These are phyloP conservation scores for Mirounga angustirostris DNA, from an alignment of 2,113 vertebrate species.

Conservation along the genomic window DNA sequence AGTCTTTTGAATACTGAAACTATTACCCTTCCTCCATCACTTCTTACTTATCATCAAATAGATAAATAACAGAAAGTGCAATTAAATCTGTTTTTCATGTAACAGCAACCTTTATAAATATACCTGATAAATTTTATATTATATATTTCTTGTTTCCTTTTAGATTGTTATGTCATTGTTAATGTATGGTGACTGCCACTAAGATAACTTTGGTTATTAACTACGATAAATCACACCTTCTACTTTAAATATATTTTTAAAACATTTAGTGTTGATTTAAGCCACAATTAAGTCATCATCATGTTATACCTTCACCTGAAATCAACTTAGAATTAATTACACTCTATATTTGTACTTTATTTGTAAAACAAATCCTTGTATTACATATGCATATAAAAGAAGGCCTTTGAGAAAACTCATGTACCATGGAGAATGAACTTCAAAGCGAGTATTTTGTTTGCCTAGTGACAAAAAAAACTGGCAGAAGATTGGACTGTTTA, in stretches of 20 bases:
- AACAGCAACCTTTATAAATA: background rate
- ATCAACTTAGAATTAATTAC: conserved; percentile 31
- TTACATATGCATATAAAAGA: background rate
- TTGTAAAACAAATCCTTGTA: conserved; percentile 32
- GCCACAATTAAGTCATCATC: background rate
- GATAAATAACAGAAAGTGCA: background rate
- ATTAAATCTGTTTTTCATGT: background rate
- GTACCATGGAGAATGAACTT: background rate
- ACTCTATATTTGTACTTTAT: background rate
- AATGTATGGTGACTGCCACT: background rate
- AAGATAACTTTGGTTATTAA: background rate
- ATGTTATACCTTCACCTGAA: conserved; percentile 6
- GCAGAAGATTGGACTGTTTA: background rate
- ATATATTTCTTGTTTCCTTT: background rate
- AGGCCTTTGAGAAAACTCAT: background rate
- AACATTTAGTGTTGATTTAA: background rate
- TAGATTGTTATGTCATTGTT: background rate
- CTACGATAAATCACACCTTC: background rate
- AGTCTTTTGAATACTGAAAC: background rate
- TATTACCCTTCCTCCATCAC: background rate
- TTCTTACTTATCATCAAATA: background rate
- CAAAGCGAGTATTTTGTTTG: conserved; percentile 17
- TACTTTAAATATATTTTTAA: conserved; percentile 36
- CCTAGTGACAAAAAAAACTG: background rate
- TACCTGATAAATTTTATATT: background rate